These are phyloP conservation scores for Neoarius graeffei DNA, from an alignment of 2,113 vertebrate genomes.

Conservation along the genomic window DNA sequence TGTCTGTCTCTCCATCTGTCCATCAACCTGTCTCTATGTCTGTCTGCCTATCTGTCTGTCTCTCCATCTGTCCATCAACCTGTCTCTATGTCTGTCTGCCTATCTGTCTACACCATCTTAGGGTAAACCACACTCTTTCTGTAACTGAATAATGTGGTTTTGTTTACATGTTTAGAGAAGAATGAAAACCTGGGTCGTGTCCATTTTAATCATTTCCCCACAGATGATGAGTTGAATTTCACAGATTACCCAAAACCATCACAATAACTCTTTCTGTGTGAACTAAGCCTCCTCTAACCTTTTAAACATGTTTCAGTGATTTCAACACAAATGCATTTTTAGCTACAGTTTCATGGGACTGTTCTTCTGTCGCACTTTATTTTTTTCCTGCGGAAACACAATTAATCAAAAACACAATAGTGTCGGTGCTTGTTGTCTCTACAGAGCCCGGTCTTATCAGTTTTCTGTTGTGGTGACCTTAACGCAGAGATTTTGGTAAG, in stretches of 20 bases:
- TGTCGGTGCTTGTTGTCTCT: constrained; percentile 52
- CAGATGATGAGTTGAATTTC: constrained; percentile 10
- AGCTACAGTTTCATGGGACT: constrained; percentile 10
- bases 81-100: background rate
- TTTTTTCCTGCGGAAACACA: constrained; percentile 41
- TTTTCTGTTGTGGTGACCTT: constrained; percentile 69
- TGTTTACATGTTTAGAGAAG: background rate
- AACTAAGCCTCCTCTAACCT: background rate
- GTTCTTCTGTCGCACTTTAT: constrained; percentile 16
- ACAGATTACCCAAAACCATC: background rate
- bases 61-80: background rate
- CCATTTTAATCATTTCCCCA: constrained; percentile 3
- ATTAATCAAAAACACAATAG: constrained; percentile 48
- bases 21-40: background rate
- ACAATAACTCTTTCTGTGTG: constrained; percentile 9
- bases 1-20: background rate
- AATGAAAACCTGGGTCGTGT: background rate
- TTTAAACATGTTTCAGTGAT: constrained; percentile 1
- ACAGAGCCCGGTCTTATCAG: constrained; percentile 63
- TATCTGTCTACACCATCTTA: background rate
- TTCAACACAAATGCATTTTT: constrained; percentile 22
- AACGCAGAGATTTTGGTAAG: constrained; percentile 59
- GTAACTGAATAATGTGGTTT: background rate
- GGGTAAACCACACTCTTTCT: background rate
- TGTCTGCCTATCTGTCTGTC: background rate